Percentiles rank a stretch among this genome's conserved stretches.
Conservation (phyloP, 2,888 invertebrate species). For the Cataglyphis altisquamis region DNA sequence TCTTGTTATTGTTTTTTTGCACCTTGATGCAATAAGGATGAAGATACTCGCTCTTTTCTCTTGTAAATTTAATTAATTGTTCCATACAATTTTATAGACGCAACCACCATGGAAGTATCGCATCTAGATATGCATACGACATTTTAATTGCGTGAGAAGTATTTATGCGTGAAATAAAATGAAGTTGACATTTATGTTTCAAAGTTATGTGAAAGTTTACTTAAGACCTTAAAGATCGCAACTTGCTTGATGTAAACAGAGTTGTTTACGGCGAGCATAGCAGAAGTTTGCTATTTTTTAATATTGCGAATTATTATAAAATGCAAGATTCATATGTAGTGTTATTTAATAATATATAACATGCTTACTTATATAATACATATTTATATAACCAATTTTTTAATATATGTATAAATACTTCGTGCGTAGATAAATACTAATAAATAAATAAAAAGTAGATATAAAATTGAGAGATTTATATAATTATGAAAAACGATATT, state of each 20-base stretch:
- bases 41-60: background rate
- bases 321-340: background rate
- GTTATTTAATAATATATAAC: background rate
- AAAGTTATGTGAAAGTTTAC: background rate
- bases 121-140: background rate
- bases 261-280: background rate
- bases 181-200: slow-evolving; percentile 10
- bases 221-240: background rate
- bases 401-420: background rate
- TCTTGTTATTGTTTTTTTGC: background rate
- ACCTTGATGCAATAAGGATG: background rate
- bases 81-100: background rate
- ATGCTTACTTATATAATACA: background rate
- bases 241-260: slow-evolving; percentile 2
- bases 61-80: background rate
- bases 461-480: background rate
- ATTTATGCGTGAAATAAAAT: slow-evolving; percentile 4
- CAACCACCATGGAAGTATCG: background rate
- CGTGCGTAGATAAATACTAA: background rate
- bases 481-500: background rate
- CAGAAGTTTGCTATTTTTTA: background rate
- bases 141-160: slow-evolving; percentile 1
- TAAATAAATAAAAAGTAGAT: background rate
- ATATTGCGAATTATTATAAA: slow-evolving; percentile 5
- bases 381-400: background rate